phyloP scores from a whole-genome alignment of 1,140 invertebrate species.

The Trichonephila clavipes region DNA sequence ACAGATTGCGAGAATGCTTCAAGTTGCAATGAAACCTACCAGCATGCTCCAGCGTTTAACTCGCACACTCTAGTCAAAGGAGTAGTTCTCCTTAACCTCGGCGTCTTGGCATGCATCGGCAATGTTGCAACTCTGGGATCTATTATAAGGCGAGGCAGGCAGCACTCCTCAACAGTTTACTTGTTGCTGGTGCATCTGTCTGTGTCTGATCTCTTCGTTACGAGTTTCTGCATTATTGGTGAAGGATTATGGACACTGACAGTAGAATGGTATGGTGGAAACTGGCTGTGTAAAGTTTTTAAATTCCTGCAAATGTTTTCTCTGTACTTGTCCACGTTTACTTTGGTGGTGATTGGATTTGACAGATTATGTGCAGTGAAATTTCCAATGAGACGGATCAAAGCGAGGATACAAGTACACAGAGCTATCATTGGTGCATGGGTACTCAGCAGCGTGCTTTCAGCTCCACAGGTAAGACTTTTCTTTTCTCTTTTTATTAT shows the following conservation, averaged over 20 bases:
- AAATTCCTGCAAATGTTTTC: constrained; percentile 91
- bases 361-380: constrained; percentile 89
- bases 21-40: not conserved
- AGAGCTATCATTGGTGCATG: constrained; percentile 85
- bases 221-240: constrained; percentile 89
- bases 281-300: constrained; percentile 89
- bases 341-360: constrained; percentile 89
- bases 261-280: constrained; percentile 89
- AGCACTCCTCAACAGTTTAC: constrained; percentile 85
- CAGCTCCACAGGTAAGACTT: constrained; percentile 86
- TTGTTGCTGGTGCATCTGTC: constrained; percentile 85
- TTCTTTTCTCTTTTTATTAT: not conserved
- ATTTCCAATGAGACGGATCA: constrained; percentile 87
- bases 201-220: constrained; percentile 88
- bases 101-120: constrained; percentile 87
- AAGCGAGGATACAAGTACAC: constrained; percentile 85
- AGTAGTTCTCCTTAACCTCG: constrained; percentile 86
- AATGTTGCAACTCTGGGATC: constrained; percentile 89
- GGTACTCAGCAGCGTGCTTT: constrained; percentile 87
- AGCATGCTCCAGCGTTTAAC: constrained; percentile 78
- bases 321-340: constrained; percentile 90
- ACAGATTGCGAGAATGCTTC: not conserved
- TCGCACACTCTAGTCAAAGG: constrained; percentile 84
- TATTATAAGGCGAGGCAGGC: constrained; percentile 83
- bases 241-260: constrained; percentile 90